Conservation (phyloP, 2,113 vertebrate species). For the Apteryx owenii region DNA sequence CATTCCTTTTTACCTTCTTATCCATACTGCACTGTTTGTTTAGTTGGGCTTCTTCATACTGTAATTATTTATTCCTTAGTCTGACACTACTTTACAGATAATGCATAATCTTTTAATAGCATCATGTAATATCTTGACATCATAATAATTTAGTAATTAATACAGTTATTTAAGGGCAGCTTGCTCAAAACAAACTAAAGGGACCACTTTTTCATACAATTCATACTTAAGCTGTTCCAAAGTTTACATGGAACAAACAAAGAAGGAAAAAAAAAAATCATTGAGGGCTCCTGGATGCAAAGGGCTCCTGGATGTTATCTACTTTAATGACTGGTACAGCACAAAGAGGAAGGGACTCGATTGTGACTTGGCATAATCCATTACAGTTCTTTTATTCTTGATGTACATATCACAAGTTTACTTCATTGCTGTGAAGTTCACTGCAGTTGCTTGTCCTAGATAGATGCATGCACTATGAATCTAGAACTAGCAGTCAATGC, state of each 20-base stretch:
- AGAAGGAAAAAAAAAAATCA: background rate
- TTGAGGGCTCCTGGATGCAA: background rate
- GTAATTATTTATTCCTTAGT: background rate
- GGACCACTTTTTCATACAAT: background rate
- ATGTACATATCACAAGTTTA: background rate
- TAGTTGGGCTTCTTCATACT: background rate
- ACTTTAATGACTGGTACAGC: background rate
- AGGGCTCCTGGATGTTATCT: background rate
- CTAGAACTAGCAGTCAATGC: background rate
- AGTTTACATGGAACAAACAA: background rate
- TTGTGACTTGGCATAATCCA: background rate
- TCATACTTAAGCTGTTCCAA: background rate
- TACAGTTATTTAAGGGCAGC: background rate
- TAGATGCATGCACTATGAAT: background rate
- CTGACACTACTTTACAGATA: too few species aligned
- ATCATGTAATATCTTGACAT: background rate
- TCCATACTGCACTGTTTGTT: background rate
- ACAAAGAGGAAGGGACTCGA: background rate
- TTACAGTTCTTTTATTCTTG: background rate
- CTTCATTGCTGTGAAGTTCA: background rate
- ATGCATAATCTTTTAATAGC: background rate
- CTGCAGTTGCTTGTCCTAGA: background rate
- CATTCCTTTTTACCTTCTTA: background rate
- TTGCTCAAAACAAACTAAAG: background rate
- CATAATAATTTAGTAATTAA: background rate